Base-by-base conservation (phyloP, 2,888 invertebrate species). In the Bellardia bayeri region DNA sequence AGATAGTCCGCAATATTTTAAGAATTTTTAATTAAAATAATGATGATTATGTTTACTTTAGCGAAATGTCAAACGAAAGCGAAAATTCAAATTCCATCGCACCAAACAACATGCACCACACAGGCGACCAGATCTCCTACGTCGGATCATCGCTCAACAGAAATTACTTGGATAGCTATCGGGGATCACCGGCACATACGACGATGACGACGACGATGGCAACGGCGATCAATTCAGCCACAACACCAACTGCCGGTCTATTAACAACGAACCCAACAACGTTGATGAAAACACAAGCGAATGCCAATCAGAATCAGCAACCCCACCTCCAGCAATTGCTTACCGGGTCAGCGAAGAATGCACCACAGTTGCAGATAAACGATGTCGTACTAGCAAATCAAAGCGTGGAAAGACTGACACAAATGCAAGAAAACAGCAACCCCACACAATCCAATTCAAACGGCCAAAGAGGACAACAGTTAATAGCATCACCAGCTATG, bases 51-150 rank as follows among this genome's bases (percentile, higher is more conserved):
- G 23, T 23, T 14, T 64, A 45, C 11, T 37, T 45, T 71, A 93
- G 93, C 90, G 93, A 93, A 91, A 89, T 85, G 89, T 91, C 89
- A 93, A 93, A 90, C 93, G 93, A 89, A 93, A 91, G 81, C 92
- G 93, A 92, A 93, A 94, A 94, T 95, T 96, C 94, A 96, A 96
- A 94, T 97, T 97, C 95, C 96, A 97, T 94, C 95, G 97, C 95
- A 96, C 97, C 95, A 98, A 98, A 94, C 96, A 97, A 94, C 97
- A 97, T 94, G 96, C 96, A 94, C 96, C 97, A 95, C 95, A 96
- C 94, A 95, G 94, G 85, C 91, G 94, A 93, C 94, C 94, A 89
- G 94, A 93, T 87, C 91, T 94, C 90, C 92, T 93, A 91, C 92
- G 93, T 90, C 93, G 94, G 88, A 94, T 94, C 91, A 94, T 94